Base-by-base conservation (phyloP, 2,888 invertebrate species). In the Drosophila subquinaria region DNA sequence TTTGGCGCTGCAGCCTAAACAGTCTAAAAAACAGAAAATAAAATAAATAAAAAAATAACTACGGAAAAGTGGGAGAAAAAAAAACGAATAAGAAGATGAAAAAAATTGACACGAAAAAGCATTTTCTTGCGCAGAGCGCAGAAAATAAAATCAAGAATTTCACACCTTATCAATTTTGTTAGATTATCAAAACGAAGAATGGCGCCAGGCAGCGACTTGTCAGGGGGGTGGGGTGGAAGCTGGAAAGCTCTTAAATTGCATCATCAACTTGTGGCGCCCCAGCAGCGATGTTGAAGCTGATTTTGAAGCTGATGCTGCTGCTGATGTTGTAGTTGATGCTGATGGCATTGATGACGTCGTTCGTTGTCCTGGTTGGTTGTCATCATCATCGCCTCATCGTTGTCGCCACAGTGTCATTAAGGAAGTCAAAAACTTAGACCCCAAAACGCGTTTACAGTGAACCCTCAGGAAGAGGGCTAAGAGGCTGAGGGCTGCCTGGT, bases 151-250 rank as follows among this genome's bases (percentile, higher is more conserved):
- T 86, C 90, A 87, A 74, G 86, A 81, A 87, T 89, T 87, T 87
- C 83, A 88, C 87, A 87, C 87, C 87, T 87, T 87, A 89, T 87
- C 90, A 89, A 89, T 89, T 89, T 89, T 89, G 82, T 76, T 88
- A 89, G 89, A 86, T 86, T 89, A 86, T 78, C 82, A 81, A 74
- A 79, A 72, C 40, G 66, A 68, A 68, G 75, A 72, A 65, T 59
- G 69, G 59, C 59, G 76, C 52, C 55, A 60, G 57, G 36, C 30
- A 61, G 62, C 55, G 47, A 23, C 35, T 11, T 9, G 51, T 3
- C 20, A 35, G 35, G 36, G 27, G 6, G 27, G 27, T 0, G 27
- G 27, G 4, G 4, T 1, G 62, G 43, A 30, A 27, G 55, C 45
- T 13, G 17, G 20, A 45, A 38, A 47, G 59, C 59, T 59, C 59